Conservation (phyloP, 1,140 invertebrate genomes). For the Lepeophtheirus salmonis region DNA sequence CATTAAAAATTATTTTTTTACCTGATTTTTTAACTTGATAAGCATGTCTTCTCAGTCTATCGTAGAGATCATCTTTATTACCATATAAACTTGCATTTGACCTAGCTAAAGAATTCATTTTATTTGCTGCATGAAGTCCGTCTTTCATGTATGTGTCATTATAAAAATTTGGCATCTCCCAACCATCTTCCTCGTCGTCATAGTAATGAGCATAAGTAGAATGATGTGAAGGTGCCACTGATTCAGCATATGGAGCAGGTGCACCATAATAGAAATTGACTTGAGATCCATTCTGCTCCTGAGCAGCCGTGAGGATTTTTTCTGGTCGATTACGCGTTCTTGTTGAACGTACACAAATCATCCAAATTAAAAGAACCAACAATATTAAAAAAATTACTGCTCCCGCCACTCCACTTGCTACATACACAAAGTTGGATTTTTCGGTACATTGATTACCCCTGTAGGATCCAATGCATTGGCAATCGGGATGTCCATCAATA, state of each 20-base stretch:
- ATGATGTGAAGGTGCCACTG: slow-evolving; percentile 80
- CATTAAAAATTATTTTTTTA: slow-evolving; percentile 27
- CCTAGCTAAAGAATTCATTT: slow-evolving; percentile 39
- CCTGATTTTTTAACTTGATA: slow-evolving; percentile 81
- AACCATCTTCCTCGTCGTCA: slow-evolving; percentile 80
- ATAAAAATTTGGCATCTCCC: slow-evolving; percentile 94
- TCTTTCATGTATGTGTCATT: slow-evolving; percentile 90
- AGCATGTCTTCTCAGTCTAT: slow-evolving; percentile 80
- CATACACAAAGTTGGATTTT: slow-evolving; percentile 83
- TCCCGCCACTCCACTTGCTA: slow-evolving; percentile 74
- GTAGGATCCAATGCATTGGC: slow-evolving; percentile 71
- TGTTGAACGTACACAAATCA: slow-evolving; percentile 63
- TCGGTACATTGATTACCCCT: slow-evolving; percentile 72
- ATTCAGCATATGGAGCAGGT: slow-evolving; percentile 73
- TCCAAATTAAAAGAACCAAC: slow-evolving; percentile 78
- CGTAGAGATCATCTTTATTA: slow-evolving; percentile 86
- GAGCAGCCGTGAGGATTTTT: background rate
- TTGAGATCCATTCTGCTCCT: slow-evolving; percentile 2
- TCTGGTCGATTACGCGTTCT: slow-evolving; percentile 8
- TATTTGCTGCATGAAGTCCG: slow-evolving; percentile 22
- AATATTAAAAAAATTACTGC: slow-evolving; percentile 77
- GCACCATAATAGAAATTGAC: slow-evolving; percentile 87
- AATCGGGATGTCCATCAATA: slow-evolving; percentile 40
- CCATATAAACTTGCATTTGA: slow-evolving; percentile 84
- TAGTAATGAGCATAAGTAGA: slow-evolving; percentile 89